Evolutionary conservation across 2,797 vertebrate species (phyloP).

Genomic region (Salarias fasciatus): DNA sequence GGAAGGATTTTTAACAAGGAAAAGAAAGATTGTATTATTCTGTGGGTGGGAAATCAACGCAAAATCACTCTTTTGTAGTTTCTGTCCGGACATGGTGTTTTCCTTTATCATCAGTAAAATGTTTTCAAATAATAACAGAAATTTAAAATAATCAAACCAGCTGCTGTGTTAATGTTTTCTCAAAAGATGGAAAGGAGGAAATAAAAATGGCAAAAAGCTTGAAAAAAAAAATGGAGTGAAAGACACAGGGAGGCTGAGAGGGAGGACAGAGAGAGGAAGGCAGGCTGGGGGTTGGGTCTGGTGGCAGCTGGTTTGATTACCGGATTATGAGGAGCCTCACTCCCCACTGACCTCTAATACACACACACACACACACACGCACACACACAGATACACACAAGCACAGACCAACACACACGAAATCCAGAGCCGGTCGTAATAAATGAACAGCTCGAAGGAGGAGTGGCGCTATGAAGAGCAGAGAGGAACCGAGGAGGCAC

Average conservation of each 20-base stretch:
- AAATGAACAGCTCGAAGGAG: conserved; percentile 58
- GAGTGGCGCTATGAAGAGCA: conserved; percentile 13
- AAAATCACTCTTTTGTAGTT: background rate
- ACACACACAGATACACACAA: conserved; percentile 25
- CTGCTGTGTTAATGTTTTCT: background rate
- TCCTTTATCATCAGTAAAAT: background rate
- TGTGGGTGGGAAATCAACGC: conserved; percentile 6
- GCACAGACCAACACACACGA: conserved; percentile 25
- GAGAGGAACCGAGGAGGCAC: conserved; percentile 1
- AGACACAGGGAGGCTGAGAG: background rate
- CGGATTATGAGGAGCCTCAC: conserved; percentile 80
- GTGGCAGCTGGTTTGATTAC: conserved; percentile 86
- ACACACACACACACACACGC: conserved; percentile 39
- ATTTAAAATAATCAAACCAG: background rate
- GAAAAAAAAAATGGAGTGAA: background rate
- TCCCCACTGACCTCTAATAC: conserved; percentile 77
- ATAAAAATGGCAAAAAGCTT: background rate
- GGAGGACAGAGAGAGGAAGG: conserved; percentile 10
- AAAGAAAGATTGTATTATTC: background rate
- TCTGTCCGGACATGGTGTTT: conserved; percentile 3
- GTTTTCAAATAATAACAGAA: background rate
- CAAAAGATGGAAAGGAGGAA: background rate
- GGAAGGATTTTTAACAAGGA: background rate
- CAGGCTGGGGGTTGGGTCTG: conserved; percentile 67
- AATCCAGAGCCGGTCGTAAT: conserved; percentile 36